Base-by-base conservation (phyloP, 2,797 vertebrate species). In the Lagodon rhomboides region DNA sequence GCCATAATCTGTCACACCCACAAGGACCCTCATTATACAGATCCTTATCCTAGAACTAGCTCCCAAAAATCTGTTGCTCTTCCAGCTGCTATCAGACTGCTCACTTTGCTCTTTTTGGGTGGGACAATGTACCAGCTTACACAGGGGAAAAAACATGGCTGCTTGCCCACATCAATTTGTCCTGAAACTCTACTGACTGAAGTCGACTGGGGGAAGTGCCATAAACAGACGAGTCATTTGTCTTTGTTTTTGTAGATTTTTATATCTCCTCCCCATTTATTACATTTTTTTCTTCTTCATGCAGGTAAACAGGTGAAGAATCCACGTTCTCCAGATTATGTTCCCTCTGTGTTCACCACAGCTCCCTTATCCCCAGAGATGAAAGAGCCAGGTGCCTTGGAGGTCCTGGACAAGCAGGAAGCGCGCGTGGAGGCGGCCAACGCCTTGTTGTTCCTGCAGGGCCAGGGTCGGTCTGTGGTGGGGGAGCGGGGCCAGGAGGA, bases 261-360 rank as follows among this genome's bases (percentile, higher is more conserved):
- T 46, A 38, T 18, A 27, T 13, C 51, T 22, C 17, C 12, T 73
- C 22, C 13, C 18, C 2, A 12, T 62, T 51, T 50, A 59, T 67
- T 38, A 10, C 30, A 23, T 71, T n/a, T 18, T 67, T 34, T 69
- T 54, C 65, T 3, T 65, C 60, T 15, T 18, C 74, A 15, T 77
- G 23, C 87, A 95, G 94, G 95, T 91, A 95, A 95, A 91, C 95
- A 96, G 87, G 94, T 95, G 77, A 95, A 95, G 93, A 96, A 95
- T 82, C 95, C 95, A 0, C 89, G 93, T 68, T 95, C 95, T 0
- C 92, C 94, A 49, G 95, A 96, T 81, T 96, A 94, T 86, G 93
- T 95, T 73, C 94, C 95, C 3, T 95, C 95, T 20, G 92, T 96
- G 68, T 96, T 96, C 84, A 87, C 85, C 0, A 20, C 88, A 16